These are phyloP conservation scores for Microplitis manilae DNA, from an alignment of 2,888 invertebrate genomes.

Conservation along the genomic window DNA sequence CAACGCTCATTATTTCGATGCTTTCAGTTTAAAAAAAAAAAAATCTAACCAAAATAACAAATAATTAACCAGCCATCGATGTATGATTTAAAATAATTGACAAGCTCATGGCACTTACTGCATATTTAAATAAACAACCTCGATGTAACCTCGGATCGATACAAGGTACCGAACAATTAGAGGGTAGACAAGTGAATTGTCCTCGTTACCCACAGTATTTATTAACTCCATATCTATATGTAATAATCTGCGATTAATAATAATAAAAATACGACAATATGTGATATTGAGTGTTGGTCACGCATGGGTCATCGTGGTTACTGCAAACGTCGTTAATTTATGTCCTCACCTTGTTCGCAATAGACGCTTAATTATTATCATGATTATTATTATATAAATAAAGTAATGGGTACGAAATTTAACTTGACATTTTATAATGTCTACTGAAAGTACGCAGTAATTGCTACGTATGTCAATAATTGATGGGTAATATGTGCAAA, in stretches of 20 bases:
- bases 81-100: too few relatives aligned
- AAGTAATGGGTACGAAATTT: background rate
- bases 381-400: background rate
- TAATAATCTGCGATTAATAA: background rate
- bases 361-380: slow-evolving; percentile 39
- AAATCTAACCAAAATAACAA: too few relatives aligned
- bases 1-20: background rate
- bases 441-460: slow-evolving; percentile 4
- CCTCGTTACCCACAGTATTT: background rate
- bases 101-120: background rate
- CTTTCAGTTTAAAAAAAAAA: too few relatives aligned
- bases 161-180: background rate
- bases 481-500: background rate
- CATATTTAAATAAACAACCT: background rate
- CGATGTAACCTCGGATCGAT: background rate
- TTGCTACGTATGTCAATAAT: background rate
- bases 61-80: too few relatives aligned
- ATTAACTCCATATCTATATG: background rate
- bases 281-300: slow-evolving; percentile 40
- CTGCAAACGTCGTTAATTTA: slow-evolving; percentile 44
- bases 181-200: background rate
- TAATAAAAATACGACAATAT: slow-evolving; percentile 4
- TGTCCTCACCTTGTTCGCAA: slow-evolving; percentile 52
- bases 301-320: slow-evolving; percentile 48
- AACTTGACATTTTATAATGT: slow-evolving; percentile 13